Evolutionary conservation across 2,888 invertebrate species (phyloP).

Genomic region (Aleiodes alternator): DNA sequence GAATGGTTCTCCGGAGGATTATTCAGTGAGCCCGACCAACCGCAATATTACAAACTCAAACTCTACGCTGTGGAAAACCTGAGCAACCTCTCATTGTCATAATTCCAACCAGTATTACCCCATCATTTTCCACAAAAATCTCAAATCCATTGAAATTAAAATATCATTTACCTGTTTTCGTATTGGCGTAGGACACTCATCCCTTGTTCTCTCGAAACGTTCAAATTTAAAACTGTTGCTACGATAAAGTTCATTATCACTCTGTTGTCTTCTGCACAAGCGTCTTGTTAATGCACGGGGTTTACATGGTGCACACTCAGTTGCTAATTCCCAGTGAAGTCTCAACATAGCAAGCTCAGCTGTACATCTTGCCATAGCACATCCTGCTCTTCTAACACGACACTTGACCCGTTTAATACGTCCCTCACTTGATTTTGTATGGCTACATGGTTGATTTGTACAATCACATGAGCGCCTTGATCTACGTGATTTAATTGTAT

Average conservation of each 20-base stretch:
- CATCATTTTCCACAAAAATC: background rate
- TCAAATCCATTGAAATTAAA: background rate
- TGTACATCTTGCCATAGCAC: constrained; percentile 72
- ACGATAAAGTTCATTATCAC: constrained; percentile 90
- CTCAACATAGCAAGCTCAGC: constrained; percentile 73
- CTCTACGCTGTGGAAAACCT: too few relatives aligned
- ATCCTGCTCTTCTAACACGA: constrained; percentile 71
- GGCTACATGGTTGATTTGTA: constrained; percentile 64
- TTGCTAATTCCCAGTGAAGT: constrained; percentile 78
- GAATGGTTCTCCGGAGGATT: too few relatives aligned
- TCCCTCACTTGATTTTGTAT: constrained; percentile 68
- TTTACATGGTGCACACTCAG: constrained; percentile 78
- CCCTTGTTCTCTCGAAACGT: constrained; percentile 85
- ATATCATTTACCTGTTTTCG: constrained; percentile 82
- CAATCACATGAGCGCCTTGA: constrained; percentile 65
- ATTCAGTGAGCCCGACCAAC: too few relatives aligned
- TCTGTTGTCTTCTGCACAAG: constrained; percentile 83
- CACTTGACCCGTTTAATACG: constrained; percentile 72
- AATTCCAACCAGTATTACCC: background rate
- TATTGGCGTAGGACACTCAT: constrained; percentile 77
- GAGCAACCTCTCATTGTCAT: background rate
- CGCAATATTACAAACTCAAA: too few relatives aligned
- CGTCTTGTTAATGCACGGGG: constrained; percentile 82
- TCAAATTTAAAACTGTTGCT: constrained; percentile 94
- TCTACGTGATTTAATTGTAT: constrained; percentile 65